A percentile compares a stretch with the other conserved stretches of the same genome.
phyloP scores from a whole-genome alignment of 2,113 vertebrate genomes.

The Etheostoma spectabile region DNA sequence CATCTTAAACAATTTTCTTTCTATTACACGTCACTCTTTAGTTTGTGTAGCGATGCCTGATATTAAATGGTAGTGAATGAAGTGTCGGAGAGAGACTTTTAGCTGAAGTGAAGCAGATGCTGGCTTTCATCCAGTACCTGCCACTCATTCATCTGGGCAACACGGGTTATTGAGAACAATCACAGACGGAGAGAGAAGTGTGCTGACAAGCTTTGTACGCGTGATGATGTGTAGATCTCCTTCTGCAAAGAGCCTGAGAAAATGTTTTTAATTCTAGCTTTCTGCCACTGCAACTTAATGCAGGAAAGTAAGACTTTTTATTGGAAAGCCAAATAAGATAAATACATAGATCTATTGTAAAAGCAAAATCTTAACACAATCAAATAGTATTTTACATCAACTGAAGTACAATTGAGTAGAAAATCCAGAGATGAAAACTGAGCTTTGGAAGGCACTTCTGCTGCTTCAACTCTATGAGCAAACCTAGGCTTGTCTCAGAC shows the following conservation, averaged over 20 bases:
- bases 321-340: conserved; percentile 30
- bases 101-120: conserved; percentile 45
- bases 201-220: conserved; percentile 65
- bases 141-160: conserved; percentile 62
- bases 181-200: conserved; percentile 53
- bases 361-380: conserved; percentile 2
- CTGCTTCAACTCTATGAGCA: conserved; percentile 16
- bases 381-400: not conserved
- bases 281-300: conserved; percentile 38
- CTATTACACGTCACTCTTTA: conserved; percentile 30
- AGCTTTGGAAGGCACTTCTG: not conserved
- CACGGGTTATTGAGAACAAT: conserved; percentile 65
- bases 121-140: conserved; percentile 70
- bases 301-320: not conserved
- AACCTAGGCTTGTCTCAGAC: conserved; percentile 20
- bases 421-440: conserved; percentile 14
- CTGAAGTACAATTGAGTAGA: too few relatives aligned
- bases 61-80: conserved; percentile 66
- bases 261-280: conserved; percentile 53
- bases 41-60: conserved; percentile 51
- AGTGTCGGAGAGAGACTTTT: conserved; percentile 49
- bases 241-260: conserved; percentile 52
- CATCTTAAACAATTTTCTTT: conserved; percentile 34
- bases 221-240: conserved; percentile 54
- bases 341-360: not conserved